phyloP scores from a whole-genome alignment of 2,113 vertebrate genomes.

The Bubo scandiacus region DNA sequence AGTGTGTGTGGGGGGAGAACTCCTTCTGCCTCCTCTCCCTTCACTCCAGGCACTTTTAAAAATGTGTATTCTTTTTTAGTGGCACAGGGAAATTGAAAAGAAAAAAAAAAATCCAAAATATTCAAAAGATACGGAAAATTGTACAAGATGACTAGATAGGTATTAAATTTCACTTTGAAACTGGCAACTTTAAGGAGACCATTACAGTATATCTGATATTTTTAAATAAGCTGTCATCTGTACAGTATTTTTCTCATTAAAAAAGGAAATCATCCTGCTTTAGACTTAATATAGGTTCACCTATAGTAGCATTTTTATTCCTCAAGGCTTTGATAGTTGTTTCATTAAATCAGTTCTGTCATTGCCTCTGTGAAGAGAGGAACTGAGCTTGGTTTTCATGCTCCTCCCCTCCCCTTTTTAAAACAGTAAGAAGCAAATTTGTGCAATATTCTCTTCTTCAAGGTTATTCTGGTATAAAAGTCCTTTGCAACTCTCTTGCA shows the following conservation, averaged over 20 bases:
- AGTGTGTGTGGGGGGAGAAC: too few species aligned
- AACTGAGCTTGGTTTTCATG: not conserved
- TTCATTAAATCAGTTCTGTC: slow-evolving; percentile 12
- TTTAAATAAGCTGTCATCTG: slow-evolving; percentile 15
- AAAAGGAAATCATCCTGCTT: not conserved
- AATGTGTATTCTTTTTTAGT: not conserved
- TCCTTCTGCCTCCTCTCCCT: not conserved
- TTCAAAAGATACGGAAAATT: not conserved
- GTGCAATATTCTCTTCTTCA: not conserved
- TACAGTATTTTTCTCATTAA: not conserved
- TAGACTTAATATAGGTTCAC: not conserved
- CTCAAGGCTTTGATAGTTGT: not conserved
- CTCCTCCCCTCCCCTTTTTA: not conserved
- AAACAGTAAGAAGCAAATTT: not conserved
- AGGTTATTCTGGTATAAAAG: not conserved
- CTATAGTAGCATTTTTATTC: not conserved
- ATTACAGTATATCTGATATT: not conserved
- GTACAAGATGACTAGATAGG: not conserved
- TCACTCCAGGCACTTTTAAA: not conserved
- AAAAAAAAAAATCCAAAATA: not conserved
- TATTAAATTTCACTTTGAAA: slow-evolving; percentile 8
- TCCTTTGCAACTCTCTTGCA: not conserved
- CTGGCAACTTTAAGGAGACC: not conserved
- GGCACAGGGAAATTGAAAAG: not conserved
- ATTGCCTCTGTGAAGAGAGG: not conserved